A percentile compares a stretch with the other conserved stretches of the same genome.
Conservation (phyloP, 2,888 invertebrate genomes). For the Spatulosminthurus flaviceps region DNA sequence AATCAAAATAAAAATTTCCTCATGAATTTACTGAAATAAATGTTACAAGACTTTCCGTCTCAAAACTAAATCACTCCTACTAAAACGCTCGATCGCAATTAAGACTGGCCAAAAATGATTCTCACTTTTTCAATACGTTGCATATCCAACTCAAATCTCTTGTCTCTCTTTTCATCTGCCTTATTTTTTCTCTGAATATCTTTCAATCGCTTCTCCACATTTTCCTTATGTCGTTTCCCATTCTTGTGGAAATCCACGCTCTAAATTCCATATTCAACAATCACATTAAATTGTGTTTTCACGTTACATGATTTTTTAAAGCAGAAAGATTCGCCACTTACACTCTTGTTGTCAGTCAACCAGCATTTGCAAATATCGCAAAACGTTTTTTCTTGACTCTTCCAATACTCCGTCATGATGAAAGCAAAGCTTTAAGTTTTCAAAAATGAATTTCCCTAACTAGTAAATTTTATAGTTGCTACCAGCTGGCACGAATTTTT, state of each 20-base stretch:
- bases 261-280: slow-evolving; percentile 68
- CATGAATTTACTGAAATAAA: too few species aligned
- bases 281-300: slow-evolving; percentile 33
- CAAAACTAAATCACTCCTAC: too few species aligned
- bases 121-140: slow-evolving; percentile 83
- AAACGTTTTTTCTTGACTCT: slow-evolving; percentile 92
- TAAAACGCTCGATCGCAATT: too few species aligned
- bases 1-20: slow-evolving; percentile 51
- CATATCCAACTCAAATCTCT: slow-evolving; percentile 79
- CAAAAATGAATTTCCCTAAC: too few species aligned
- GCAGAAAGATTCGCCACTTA: slow-evolving; percentile 64
- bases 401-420: slow-evolving; percentile 88
- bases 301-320: too few species aligned
- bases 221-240: slow-evolving; percentile 90
- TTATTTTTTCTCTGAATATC: slow-evolving; percentile 85
- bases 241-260: slow-evolving; percentile 94
- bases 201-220: slow-evolving; percentile 85
- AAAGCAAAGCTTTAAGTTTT: too few species aligned
- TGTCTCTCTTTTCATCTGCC: slow-evolving; percentile 79
- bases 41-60: too few species aligned
- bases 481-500: too few species aligned
- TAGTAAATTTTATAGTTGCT: too few species aligned
- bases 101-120: too few species aligned
- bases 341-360: slow-evolving; percentile 95
- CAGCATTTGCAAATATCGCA: slow-evolving; percentile 99